Evolutionary conservation across 2,888 invertebrate species (phyloP), one percentile per base, ranked within the genome.

Genomic region (Malachius bipustulatus): DNA sequence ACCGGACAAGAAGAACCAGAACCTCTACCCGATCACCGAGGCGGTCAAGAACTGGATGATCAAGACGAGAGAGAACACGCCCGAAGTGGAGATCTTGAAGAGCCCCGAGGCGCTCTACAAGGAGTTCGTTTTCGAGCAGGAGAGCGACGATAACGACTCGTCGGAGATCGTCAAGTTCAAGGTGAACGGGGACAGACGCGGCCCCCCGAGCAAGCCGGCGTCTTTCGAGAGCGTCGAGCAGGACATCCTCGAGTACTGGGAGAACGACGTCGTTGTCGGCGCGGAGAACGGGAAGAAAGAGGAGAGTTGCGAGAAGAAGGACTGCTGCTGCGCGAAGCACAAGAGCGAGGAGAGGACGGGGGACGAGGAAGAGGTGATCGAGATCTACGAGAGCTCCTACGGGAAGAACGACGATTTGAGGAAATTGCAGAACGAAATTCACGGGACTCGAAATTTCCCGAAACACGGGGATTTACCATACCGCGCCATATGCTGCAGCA

Each of bases 21-120:
- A 45, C 14, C 37, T 49, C 34, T 62, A 64, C 45, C 70, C 71
- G 8, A 69, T 75, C 37, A 74, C 72, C 3, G 60, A 66, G 30
- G 74, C 74, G 1, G 74, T 75, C 1, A 70, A 64, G 31, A 66
- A 70, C 35, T 75, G 75, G 75, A 63, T 75, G 45, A 59, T 60
- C 30, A 59, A 59, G 42, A 62, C 61, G 3, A 49, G 62, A 8
- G 63, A 64, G 43, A 56, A 50, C 10, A 62, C 62, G 4, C 64
- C 64, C 0, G 63, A 63, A 27, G 50, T 63, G 4, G 62, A 63
- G 36, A 51, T 64, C 30, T 49, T 63, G 30, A 62, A 63, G 39
- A 59, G 58, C 39, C 63, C 63, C 4, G 52, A 51, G 33, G 54
- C 56, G 10, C 59, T 63, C 26, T 51, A 54, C 35, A 51, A 51